Percentiles rank a stretch among this genome's conserved stretches.
Evolutionary conservation across 2,888 invertebrate genomes (phyloP).

Genomic region (Horisme vitalbata): DNA sequence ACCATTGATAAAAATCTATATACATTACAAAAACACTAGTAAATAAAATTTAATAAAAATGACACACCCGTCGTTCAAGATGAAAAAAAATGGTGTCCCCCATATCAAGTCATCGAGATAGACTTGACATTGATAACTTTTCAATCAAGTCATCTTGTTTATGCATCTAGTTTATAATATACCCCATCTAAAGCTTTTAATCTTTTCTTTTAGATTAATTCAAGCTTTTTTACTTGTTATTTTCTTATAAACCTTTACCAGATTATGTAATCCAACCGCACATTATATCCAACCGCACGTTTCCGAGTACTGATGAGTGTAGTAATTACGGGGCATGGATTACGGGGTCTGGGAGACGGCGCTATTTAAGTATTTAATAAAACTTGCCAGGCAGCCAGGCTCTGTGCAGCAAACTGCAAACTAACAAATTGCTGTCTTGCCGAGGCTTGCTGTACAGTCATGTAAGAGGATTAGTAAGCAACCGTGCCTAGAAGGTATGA

Average conservation of each 20-base stretch:
- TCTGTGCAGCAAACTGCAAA: slow-evolving; percentile 27
- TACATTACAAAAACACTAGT: no score
- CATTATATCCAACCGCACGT: slow-evolving; percentile 4
- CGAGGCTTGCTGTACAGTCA: not conserved
- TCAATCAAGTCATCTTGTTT: no score
- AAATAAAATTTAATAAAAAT: no score
- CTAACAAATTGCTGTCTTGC: slow-evolving; percentile 55
- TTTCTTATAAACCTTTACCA: not conserved
- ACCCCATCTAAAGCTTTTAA: no score
- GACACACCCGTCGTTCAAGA: no score
- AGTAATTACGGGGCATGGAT: slow-evolving; percentile 16
- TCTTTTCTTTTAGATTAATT: no score
- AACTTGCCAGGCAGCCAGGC: slow-evolving; percentile 32
- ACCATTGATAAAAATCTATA: no score
- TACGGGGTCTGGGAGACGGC: not conserved
- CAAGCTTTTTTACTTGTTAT: no score
- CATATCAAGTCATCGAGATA: no score
- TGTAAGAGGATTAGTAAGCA: not conserved
- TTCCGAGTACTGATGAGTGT: slow-evolving; percentile 12
- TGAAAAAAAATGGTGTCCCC: no score
- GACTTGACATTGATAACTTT: no score
- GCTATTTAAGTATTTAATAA: slow-evolving; percentile 38
- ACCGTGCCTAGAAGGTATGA: not conserved
- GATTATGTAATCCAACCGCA: slow-evolving; percentile 3
- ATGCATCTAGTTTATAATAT: no score